phyloP scores from a whole-genome alignment of 2,888 invertebrate species.

The Drosophila acutilabella region DNA sequence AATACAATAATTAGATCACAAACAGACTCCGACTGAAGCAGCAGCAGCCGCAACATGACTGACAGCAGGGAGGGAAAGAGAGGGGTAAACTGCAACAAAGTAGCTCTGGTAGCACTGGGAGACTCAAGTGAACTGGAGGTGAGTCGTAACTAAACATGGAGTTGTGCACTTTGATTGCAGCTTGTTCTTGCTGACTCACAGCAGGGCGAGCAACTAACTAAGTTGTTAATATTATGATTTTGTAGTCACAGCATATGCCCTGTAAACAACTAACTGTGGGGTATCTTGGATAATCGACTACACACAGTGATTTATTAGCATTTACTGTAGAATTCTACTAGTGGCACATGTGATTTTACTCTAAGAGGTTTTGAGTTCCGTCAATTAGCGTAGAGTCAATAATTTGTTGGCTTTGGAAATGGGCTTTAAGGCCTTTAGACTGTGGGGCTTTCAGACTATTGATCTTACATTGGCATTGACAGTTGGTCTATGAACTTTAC shows the following conservation, averaged over 20 bases:
- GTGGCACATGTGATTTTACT: not conserved
- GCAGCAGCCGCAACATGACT: constrained; percentile 45
- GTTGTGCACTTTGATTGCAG: constrained; percentile 33
- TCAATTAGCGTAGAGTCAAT: constrained; percentile 22
- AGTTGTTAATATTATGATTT: constrained; percentile 57
- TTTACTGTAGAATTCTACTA: not conserved
- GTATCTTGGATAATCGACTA: constrained; percentile 1
- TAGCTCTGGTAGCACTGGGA: constrained; percentile 20
- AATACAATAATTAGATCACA: constrained; percentile 79
- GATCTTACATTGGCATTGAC: not conserved
- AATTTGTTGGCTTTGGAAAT: constrained; percentile 13
- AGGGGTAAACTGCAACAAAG: not conserved
- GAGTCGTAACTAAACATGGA: constrained; percentile 37
- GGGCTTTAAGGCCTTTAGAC: not conserved
- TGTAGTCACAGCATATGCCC: constrained; percentile 19
- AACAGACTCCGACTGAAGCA: constrained; percentile 57
- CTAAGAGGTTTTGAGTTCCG: not conserved
- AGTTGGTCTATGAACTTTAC: constrained; percentile 3
- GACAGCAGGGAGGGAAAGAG: constrained; percentile 19
- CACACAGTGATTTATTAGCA: not conserved
- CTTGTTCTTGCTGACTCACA: constrained; percentile 38
- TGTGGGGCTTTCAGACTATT: not conserved
- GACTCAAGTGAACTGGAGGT: constrained; percentile 38
- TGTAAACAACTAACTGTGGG: not conserved
- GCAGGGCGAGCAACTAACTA: constrained; percentile 44